Conservation (phyloP, 2,797 vertebrate genomes). For the Sciaenops ocellatus region DNA sequence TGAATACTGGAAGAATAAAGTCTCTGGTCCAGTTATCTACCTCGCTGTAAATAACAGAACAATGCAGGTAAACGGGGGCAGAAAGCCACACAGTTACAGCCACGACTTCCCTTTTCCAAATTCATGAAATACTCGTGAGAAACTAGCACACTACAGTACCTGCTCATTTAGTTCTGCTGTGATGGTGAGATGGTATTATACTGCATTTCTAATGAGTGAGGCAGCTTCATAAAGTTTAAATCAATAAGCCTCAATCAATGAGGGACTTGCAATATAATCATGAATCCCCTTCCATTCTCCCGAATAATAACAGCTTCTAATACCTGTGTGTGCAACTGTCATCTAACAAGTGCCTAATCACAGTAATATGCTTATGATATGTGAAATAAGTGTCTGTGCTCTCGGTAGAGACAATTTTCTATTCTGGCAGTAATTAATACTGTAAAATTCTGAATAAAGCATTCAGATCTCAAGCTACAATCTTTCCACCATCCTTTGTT, state of each 20-base stretch:
- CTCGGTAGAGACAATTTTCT: constrained; percentile 15
- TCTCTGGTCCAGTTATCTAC: neutral
- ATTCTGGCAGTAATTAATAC: constrained; percentile 31
- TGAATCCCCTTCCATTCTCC: constrained; percentile 17
- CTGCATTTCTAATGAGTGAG: neutral
- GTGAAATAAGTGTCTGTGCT: constrained; percentile 36
- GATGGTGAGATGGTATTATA: constrained; percentile 9
- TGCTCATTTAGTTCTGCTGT: constrained; percentile 1
- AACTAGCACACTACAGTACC: neutral
- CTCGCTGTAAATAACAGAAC: neutral
- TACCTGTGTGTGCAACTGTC: constrained; percentile 43
- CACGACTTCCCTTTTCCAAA: neutral
- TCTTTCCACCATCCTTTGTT: constrained; percentile 13
- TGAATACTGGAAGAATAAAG: neutral
- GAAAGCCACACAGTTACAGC: neutral
- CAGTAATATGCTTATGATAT: constrained; percentile 47
- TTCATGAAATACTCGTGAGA: neutral
- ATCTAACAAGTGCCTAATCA: constrained; percentile 43
- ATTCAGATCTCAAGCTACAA: constrained; percentile 16
- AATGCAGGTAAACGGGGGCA: neutral
- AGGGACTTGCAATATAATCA: constrained; percentile 30
- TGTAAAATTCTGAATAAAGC: constrained; percentile 19
- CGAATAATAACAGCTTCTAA: constrained; percentile 43
- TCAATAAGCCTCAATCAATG: constrained; percentile 44
- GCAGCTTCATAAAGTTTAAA: constrained; percentile 32